Percentiles rank a stretch among this genome's conserved stretches.
These are phyloP conservation scores for Apodemus speciosus DNA, from an alignment of 2,113 vertebrate genomes.

Conservation along the genomic window DNA sequence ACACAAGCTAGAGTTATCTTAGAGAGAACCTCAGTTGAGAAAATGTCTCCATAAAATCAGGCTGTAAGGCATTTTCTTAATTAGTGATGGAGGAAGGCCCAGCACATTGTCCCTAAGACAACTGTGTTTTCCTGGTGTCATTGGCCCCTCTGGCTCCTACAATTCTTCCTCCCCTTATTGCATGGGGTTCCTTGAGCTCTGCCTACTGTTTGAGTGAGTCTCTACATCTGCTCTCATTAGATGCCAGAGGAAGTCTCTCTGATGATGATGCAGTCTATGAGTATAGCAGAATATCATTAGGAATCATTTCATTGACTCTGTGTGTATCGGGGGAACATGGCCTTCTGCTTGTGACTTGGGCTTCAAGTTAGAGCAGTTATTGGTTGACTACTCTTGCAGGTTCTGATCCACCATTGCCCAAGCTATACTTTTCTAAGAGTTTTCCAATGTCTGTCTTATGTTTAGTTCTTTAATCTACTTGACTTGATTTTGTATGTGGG, in stretches of 20 bases:
- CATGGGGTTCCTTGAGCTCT: not conserved
- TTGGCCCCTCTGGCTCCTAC: not conserved
- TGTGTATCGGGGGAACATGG: too few species aligned
- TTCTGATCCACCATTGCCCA: not conserved
- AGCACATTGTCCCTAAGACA: not conserved
- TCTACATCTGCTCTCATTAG: not conserved
- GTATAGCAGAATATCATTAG: not conserved
- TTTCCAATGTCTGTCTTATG: not conserved
- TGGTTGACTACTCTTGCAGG: not conserved
- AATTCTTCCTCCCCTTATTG: not conserved
- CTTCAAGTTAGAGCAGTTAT: not conserved
- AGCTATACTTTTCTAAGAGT: not conserved
- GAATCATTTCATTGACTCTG: not conserved
- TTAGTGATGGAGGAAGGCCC: not conserved
- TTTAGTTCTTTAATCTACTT: not conserved
- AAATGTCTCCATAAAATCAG: not conserved
- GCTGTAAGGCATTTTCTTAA: not conserved
- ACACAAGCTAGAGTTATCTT: not conserved
- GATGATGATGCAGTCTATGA: not conserved
- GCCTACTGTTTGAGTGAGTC: not conserved
- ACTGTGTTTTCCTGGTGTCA: not conserved
- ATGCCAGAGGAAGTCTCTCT: not conserved
- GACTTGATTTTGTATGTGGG: not conserved
- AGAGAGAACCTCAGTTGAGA: not conserved
- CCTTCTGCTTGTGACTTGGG: not conserved